Evolutionary conservation across 2,797 vertebrate genomes (phyloP).

Genomic region (Pelochelys cantorii): DNA sequence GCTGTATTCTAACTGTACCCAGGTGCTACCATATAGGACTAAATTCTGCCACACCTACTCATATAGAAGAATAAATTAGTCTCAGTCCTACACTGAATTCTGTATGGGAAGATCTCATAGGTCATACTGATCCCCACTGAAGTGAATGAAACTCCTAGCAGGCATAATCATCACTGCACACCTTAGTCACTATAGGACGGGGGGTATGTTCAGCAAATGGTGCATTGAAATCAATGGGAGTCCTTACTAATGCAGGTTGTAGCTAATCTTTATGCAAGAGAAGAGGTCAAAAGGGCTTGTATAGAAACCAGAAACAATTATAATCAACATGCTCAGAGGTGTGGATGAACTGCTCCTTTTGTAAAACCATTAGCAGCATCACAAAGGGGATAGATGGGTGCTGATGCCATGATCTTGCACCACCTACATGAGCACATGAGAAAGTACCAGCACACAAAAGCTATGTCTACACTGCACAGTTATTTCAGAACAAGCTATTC

Average conservation of each 20-base stretch:
- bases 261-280: neutral
- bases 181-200: neutral
- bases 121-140: neutral
- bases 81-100: neutral
- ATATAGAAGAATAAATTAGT: neutral
- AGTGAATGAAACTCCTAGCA: neutral
- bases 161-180: too few species aligned
- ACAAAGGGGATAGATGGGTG: neutral
- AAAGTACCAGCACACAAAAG: neutral
- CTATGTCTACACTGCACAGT: too few species aligned
- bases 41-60: neutral
- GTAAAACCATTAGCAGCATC: neutral
- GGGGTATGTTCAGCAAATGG: neutral
- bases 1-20: neutral
- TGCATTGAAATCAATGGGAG: rapidly evolving
- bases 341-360: neutral
- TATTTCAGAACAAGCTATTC: too few species aligned
- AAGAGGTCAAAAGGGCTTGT: neutral
- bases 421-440: rapidly evolving
- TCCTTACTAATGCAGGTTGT: neutral
- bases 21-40: neutral
- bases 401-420: neutral
- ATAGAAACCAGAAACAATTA: neutral
- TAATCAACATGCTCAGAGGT: neutral
- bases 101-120: neutral